These are phyloP conservation scores for Podargus strigoides DNA, from an alignment of 2,797 vertebrate species.

Conservation along the genomic window DNA sequence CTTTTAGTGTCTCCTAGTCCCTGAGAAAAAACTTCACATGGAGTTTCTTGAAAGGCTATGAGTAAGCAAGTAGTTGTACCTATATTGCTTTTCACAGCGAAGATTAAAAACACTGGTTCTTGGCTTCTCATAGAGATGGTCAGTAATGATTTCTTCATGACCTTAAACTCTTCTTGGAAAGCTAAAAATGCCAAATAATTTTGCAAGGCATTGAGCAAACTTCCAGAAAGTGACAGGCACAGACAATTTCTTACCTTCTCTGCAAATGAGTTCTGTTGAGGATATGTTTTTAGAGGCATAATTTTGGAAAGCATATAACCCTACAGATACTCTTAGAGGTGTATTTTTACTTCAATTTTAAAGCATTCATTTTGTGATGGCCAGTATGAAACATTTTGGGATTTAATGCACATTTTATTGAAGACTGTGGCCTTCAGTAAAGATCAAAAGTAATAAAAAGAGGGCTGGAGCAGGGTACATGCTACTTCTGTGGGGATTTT, in stretches of 20 bases:
- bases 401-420: background rate
- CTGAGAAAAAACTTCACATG: background rate
- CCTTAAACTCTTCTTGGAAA: background rate
- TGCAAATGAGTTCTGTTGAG: background rate
- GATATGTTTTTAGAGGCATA: background rate
- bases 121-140: background rate
- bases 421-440: background rate
- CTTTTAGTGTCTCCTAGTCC: background rate
- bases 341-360: background rate
- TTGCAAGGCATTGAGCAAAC: background rate
- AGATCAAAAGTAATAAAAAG: background rate
- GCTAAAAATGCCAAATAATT: background rate
- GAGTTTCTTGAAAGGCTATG: background rate
- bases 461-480: background rate
- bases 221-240: background rate
- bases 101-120: background rate
- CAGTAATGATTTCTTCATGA: background rate
- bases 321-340: background rate
- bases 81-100: background rate
- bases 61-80: background rate
- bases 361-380: background rate
- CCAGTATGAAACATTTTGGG: background rate
- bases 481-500: background rate
- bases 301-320: background rate
- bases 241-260: background rate